A percentile compares a stretch with the other conserved stretches of the same genome.
Conservation (phyloP, 1,140 invertebrate genomes). For the Drosophila nigrodunni region DNA sequence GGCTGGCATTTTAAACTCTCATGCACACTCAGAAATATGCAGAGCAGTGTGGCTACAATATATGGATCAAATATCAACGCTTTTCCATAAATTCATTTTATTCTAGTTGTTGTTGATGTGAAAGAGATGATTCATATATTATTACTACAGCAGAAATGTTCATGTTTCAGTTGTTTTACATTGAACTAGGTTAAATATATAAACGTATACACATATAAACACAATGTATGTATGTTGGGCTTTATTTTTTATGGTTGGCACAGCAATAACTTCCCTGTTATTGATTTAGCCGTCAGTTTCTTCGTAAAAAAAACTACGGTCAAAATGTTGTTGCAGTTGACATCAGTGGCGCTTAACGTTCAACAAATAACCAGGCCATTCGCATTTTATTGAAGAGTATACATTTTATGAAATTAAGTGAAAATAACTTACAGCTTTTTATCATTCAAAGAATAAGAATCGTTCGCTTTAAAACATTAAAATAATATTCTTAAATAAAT, state of each 20-base stretch:
- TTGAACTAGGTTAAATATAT: constrained; percentile 59
- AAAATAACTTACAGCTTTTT: no score
- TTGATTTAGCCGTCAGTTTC: constrained; percentile 23
- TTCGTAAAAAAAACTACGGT: neutral
- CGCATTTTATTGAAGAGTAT: no score
- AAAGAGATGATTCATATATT: constrained; percentile 48
- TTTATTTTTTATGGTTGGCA: constrained; percentile 30
- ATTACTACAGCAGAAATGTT: constrained; percentile 29
- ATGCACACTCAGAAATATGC: constrained; percentile 20
- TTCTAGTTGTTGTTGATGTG: constrained; percentile 36
- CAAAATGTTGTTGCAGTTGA: neutral
- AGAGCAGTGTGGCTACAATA: constrained; percentile 24
- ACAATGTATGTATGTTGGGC: neutral
- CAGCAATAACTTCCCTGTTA: constrained; percentile 33
- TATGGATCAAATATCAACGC: constrained; percentile 72
- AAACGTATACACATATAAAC: constrained; percentile 50
- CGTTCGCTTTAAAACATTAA: no score
- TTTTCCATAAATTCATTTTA: constrained; percentile 44
- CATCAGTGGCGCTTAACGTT: neutral
- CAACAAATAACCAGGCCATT: neutral
- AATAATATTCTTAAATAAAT: no score
- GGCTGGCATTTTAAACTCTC: constrained; percentile 30
- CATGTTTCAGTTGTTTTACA: constrained; percentile 18
- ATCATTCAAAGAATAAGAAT: no score
- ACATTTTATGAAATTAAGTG: no score